These are phyloP conservation scores for Nymphalis c-album DNA, from an alignment of 2,888 invertebrate genomes.

Conservation along the genomic window DNA sequence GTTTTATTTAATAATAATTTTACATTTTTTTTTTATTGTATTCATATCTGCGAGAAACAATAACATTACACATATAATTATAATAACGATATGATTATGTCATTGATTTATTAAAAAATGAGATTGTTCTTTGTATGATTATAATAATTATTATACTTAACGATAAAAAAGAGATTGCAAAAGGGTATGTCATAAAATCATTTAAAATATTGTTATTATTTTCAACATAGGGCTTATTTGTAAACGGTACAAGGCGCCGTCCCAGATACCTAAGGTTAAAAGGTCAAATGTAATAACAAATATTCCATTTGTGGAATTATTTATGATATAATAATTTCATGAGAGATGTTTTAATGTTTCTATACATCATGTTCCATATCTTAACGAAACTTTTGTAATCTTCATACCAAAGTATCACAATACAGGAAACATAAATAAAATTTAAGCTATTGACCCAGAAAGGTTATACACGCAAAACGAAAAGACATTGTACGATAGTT, in stretches of 20 bases:
- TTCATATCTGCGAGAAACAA: no score
- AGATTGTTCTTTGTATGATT: no score
- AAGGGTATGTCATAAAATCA: no score
- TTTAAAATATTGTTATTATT: no score
- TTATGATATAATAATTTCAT: constrained; percentile 1
- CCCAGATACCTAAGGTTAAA: constrained; percentile 29
- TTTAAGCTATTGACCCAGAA: constrained; percentile 7
- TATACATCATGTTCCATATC: background rate
- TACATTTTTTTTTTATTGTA: no score
- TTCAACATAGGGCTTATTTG: background rate
- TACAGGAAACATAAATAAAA: constrained; percentile 13
- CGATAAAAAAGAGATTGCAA: no score
- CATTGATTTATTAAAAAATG: no score
- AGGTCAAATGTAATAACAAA: constrained; percentile 30
- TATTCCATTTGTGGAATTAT: constrained; percentile 26
- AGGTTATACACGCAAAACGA: background rate
- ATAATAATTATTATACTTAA: no score
- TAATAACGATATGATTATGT: no score
- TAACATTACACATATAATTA: no score
- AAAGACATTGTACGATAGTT: background rate
- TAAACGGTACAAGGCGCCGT: constrained; percentile 10
- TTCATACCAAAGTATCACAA: background rate
- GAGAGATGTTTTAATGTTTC: background rate
- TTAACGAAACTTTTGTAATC: background rate
- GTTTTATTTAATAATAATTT: no score